Conservation (phyloP, 2,113 vertebrate species). For the Oncorhynchus mykiss region DNA sequence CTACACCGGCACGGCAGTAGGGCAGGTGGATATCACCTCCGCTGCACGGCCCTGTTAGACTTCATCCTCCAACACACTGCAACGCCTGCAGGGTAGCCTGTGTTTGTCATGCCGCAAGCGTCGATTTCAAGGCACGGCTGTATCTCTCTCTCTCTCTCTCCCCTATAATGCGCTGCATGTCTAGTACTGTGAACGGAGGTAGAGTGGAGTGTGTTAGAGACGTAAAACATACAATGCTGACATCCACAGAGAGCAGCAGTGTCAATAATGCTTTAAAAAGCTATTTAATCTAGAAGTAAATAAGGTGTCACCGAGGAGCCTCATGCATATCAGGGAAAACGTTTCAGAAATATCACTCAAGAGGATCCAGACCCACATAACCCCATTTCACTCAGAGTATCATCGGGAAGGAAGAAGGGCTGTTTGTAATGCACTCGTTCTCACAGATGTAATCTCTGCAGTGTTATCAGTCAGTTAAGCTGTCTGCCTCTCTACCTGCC, state of each 20-base stretch:
- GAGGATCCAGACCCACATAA: conserved; percentile 29
- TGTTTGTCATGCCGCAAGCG: too few relatives aligned
- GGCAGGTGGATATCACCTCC: not conserved
- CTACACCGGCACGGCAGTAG: not conserved
- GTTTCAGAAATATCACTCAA: conserved; percentile 32
- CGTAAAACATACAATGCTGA: too few relatives aligned
- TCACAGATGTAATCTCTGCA: conserved; percentile 48
- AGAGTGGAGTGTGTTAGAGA: not conserved
- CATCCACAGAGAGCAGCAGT: not conserved
- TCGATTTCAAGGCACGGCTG: not conserved
- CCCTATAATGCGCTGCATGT: not conserved
- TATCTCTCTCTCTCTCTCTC: not conserved
- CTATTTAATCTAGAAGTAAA: conserved; percentile 48
- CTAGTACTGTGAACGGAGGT: not conserved
- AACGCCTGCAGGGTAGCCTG: not conserved
- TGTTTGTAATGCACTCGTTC: conserved; percentile 52
- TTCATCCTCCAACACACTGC: not conserved
- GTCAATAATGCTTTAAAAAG: not conserved
- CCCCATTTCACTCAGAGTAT: conserved; percentile 50
- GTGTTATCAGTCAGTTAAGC: conserved; percentile 34
- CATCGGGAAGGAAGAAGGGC: conserved; percentile 19
- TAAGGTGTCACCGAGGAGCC: conserved; percentile 35
- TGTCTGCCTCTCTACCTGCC: not conserved
- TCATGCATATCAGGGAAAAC: conserved; percentile 10
- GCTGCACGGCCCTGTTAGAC: conserved; percentile 40